Conservation (phyloP, 2,888 invertebrate species). For the Drosophila kokeensis region DNA sequence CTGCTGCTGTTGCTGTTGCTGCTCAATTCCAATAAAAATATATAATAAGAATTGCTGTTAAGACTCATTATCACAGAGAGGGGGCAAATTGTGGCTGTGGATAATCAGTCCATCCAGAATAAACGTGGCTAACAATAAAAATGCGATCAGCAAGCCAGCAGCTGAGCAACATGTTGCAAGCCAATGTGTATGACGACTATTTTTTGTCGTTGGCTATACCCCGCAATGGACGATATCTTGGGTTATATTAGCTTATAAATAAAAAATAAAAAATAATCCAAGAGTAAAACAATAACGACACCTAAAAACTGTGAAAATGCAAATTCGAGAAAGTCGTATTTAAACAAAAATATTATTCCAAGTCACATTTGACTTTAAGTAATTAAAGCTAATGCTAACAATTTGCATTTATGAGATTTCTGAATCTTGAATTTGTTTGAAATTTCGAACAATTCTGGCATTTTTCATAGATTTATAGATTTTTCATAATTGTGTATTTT, state of each 20-base stretch:
- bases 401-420: background rate
- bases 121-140: constrained; percentile 30
- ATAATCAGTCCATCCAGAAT: constrained; percentile 59
- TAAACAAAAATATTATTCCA: background rate
- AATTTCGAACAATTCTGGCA: background rate
- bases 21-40: constrained; percentile 55
- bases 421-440: background rate
- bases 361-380: background rate
- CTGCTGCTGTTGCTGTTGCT: constrained; percentile 72
- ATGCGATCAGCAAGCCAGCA: constrained; percentile 16
- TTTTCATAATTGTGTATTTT: background rate
- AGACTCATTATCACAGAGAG: constrained; percentile 77
- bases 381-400: background rate
- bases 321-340: background rate
- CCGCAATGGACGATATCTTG: background rate
- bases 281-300: too few species aligned
- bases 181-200: constrained; percentile 31
- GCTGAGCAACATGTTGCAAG: constrained; percentile 62
- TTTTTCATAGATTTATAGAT: background rate
- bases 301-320: too few species aligned
- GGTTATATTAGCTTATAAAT: background rate
- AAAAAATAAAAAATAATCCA: background rate
- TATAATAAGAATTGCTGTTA: constrained; percentile 79
- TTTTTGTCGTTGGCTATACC: constrained; percentile 14
- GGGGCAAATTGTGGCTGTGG: constrained; percentile 35